Evolutionary conservation across 2,888 invertebrate genomes (phyloP).

Genomic region (Diaprepes abbreviatus): DNA sequence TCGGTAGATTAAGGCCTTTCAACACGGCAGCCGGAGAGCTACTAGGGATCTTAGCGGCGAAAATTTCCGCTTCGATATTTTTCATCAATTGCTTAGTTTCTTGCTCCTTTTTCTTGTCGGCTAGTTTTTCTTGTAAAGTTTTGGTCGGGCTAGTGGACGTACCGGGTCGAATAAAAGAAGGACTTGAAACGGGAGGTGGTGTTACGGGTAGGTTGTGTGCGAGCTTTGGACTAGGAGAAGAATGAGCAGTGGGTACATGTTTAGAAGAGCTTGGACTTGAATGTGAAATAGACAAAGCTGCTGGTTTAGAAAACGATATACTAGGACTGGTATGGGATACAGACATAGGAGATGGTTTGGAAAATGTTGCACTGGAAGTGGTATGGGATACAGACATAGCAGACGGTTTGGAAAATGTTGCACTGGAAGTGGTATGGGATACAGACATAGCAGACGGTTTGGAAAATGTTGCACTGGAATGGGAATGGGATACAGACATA

Average conservation of each 20-base stretch:
- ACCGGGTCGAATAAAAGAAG: slow-evolving; percentile 31
- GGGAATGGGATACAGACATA: not conserved
- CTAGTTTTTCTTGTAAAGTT: slow-evolving; percentile 78
- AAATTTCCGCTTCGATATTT: slow-evolving; percentile 54
- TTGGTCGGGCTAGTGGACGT: slow-evolving; percentile 67
- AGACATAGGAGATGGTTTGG: not conserved
- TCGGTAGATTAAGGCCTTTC: slow-evolving; percentile 55
- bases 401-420: not conserved
- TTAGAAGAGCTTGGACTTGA: slow-evolving; percentile 34
- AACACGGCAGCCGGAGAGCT: slow-evolving; percentile 46
- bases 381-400: not conserved
- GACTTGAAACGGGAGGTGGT: slow-evolving; percentile 40
- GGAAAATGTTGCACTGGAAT: slow-evolving; percentile 3
- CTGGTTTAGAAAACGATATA: slow-evolving; percentile 13
- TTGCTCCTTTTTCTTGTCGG: slow-evolving; percentile 74
- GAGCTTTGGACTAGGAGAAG: slow-evolving; percentile 31
- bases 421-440: slow-evolving; percentile 22
- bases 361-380: not conserved
- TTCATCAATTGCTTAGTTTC: slow-evolving; percentile 54
- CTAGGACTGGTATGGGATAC: not conserved
- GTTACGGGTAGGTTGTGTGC: slow-evolving; percentile 24
- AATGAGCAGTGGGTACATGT: slow-evolving; percentile 36
- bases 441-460: slow-evolving; percentile 13
- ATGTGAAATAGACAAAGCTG: slow-evolving; percentile 4
- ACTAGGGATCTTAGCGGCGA: slow-evolving; percentile 37